Conservation (phyloP, 2,113 vertebrate species). For the Oreochromis aureus region DNA sequence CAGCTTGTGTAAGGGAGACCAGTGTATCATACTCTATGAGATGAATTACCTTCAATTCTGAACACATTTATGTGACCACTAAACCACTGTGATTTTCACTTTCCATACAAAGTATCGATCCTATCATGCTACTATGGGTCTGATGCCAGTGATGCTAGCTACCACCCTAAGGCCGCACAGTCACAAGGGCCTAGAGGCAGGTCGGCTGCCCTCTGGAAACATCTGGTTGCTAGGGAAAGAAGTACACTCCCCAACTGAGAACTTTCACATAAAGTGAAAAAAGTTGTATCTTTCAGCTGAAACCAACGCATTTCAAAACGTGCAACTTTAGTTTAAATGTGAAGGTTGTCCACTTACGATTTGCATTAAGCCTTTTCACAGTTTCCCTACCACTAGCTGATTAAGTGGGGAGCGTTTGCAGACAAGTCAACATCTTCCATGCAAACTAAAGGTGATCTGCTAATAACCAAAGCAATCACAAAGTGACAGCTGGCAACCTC, state of each 20-base stretch:
- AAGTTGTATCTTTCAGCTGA: too few relatives aligned
- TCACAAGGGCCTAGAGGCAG: not conserved
- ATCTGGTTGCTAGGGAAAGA: not conserved
- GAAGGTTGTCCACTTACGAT: too few relatives aligned
- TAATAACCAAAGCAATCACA: not conserved
- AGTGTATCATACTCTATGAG: not conserved
- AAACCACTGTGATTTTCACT: not conserved
- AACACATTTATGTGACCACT: not conserved
- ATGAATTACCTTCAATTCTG: not conserved
- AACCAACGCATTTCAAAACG: too few relatives aligned
- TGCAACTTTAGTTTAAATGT: too few relatives aligned
- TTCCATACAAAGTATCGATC: not conserved
- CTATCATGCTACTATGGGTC: not conserved
- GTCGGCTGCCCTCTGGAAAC: not conserved
- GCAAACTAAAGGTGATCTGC: not conserved
- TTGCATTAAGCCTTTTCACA: not conserved
- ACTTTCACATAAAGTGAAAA: too few relatives aligned
- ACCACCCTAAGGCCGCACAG: not conserved
- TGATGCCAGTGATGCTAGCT: not conserved
- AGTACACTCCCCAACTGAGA: not conserved
- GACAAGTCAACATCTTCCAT: not conserved
- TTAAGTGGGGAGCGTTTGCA: not conserved
- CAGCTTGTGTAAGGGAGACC: not conserved
- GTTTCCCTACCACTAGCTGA: not conserved
- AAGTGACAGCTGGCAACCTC: not conserved